phyloP scores from a whole-genome alignment of 2,113 vertebrate genomes.

The Bubo bubo region DNA sequence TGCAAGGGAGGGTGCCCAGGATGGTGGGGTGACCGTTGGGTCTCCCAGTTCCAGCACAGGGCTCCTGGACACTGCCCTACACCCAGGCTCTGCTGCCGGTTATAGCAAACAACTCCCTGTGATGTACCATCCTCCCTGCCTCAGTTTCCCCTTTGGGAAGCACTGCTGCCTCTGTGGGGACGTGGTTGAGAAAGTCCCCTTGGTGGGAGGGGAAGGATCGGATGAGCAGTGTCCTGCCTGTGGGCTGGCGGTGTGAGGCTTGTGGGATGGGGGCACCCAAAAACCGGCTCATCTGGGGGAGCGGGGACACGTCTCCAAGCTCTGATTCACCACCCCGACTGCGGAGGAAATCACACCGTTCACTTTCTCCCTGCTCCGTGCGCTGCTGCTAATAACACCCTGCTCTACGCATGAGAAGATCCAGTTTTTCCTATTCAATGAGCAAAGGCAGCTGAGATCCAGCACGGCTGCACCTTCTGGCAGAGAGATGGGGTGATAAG shows the following conservation, averaged over 20 bases:
- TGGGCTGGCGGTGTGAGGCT: fast-evolving
- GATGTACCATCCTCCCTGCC: not conserved
- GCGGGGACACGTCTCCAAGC: fast-evolving
- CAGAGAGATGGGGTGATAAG: not conserved
- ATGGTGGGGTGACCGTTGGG: fast-evolving
- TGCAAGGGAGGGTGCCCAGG: not conserved
- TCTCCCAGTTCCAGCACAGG: not conserved
- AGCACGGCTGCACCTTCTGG: fast-evolving
- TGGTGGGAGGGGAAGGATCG: not conserved
- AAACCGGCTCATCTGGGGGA: fast-evolving
- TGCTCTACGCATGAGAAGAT: not conserved
- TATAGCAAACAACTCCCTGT: not conserved
- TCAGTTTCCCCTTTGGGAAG: not conserved
- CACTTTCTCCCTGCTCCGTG: not conserved
- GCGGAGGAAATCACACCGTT: fast-evolving
- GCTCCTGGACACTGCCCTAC: fast-evolving
- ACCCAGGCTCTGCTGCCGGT: fast-evolving
- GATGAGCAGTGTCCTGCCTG: not conserved
- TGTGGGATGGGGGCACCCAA: fast-evolving
- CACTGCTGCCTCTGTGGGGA: fast-evolving
- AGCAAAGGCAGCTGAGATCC: not conserved
- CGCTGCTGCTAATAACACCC: not conserved
- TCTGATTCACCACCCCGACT: not conserved
- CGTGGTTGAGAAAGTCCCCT: not conserved
- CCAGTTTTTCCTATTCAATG: not conserved